Percentiles rank a stretch among this genome's conserved stretches.
Evolutionary conservation across 2,888 invertebrate genomes (phyloP).

Genomic region (Trisateles emortualis): DNA sequence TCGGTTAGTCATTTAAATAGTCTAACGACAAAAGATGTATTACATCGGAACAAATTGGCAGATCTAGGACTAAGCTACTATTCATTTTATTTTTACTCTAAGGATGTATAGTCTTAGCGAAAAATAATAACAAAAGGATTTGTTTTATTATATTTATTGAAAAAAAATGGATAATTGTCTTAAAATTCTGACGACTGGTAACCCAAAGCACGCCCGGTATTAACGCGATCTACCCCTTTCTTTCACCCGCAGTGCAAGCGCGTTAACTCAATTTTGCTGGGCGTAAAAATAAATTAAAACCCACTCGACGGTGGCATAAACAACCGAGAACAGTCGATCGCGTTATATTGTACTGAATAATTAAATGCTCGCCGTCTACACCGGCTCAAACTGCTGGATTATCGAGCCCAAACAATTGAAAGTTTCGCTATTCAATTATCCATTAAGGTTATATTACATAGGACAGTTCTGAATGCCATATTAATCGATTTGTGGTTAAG

Average conservation of each 20-base stretch:
- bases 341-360: conserved; percentile 68
- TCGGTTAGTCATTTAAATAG: too few species aligned
- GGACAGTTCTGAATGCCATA: conserved; percentile 63
- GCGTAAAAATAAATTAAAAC: conserved; percentile 53
- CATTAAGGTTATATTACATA: conserved; percentile 68
- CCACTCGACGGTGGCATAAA: conserved; percentile 45
- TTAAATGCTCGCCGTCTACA: conserved; percentile 59
- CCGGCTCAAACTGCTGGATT: conserved; percentile 57
- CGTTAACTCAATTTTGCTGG: conserved; percentile 38
- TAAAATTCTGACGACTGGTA: too few species aligned
- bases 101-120: too few species aligned
- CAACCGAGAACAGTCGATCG: conserved; percentile 54
- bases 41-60: too few species aligned
- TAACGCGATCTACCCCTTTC: conserved; percentile 24
- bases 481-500: conserved; percentile 60
- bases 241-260: conserved; percentile 16
- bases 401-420: conserved; percentile 73
- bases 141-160: too few species aligned
- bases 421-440: conserved; percentile 69
- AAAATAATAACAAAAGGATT: too few species aligned
- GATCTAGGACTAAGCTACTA: too few species aligned
- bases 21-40: too few species aligned
- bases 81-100: too few species aligned
- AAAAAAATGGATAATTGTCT: too few species aligned
- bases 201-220: conserved; percentile 8